These are phyloP conservation scores for Xestia xanthographa DNA, from an alignment of 2,888 invertebrate species.

Conservation along the genomic window DNA sequence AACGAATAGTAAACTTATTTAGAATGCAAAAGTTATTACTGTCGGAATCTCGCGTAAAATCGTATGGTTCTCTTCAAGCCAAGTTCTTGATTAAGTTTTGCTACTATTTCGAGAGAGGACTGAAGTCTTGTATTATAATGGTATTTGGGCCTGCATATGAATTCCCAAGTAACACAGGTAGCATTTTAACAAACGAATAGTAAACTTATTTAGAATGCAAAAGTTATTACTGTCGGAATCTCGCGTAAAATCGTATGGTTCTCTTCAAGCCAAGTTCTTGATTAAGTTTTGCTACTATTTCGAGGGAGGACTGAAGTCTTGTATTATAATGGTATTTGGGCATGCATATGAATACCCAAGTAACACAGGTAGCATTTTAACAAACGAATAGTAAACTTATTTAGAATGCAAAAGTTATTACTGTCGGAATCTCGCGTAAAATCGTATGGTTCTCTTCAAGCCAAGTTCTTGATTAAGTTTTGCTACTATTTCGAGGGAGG, in stretches of 20 bases:
- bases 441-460: slow-evolving; percentile 63
- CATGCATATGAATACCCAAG: neutral
- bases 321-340: slow-evolving; percentile 14
- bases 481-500: slow-evolving; percentile 55
- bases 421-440: slow-evolving; percentile 64
- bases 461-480: slow-evolving; percentile 76
- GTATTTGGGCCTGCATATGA: slow-evolving; percentile 2
- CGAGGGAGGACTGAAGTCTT: slow-evolving; percentile 17
- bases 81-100: slow-evolving; percentile 76
- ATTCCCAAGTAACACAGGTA: no score
- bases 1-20: no score
- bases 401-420: no score
- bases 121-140: slow-evolving; percentile 11
- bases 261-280: slow-evolving; percentile 71
- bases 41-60: no score
- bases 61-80: no score
- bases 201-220: no score
- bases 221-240: slow-evolving; percentile 70
- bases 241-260: slow-evolving; percentile 62
- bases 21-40: no score
- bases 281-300: slow-evolving; percentile 72
- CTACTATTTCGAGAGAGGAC: slow-evolving; percentile 53
- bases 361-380: no score
- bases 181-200: no score
- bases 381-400: no score